Evolutionary conservation across 1,140 invertebrate species (phyloP).

Genomic region (Mizuhopecten yessoensis): DNA sequence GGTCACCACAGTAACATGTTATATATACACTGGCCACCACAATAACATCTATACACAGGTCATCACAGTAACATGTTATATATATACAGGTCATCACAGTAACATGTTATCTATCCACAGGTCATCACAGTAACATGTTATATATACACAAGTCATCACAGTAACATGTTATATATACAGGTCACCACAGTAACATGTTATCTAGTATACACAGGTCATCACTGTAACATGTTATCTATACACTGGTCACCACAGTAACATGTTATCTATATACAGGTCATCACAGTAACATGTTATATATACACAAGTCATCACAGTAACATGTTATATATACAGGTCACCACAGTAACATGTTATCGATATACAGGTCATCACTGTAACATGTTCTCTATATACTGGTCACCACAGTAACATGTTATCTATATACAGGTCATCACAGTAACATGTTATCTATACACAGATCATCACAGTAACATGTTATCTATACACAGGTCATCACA

Average conservation of each 20-base stretch:
- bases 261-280: background rate
- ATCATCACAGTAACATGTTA: background rate
- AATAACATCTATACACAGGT: background rate
- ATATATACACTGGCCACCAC: background rate
- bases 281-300: background rate
- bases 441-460: background rate
- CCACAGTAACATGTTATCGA: too few species aligned
- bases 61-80: background rate
- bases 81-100: background rate
- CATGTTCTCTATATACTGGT: background rate
- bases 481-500: background rate
- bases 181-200: background rate
- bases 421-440: slow-evolving; percentile 12
- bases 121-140: background rate
- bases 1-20: background rate
- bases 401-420: background rate
- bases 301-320: background rate
- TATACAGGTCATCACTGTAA: background rate
- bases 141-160: too few species aligned
- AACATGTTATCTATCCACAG: background rate
- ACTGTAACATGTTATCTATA: background rate
- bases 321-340: too few species aligned
- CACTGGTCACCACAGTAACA: background rate
- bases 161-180: background rate
- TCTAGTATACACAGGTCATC: background rate